Base-by-base conservation (phyloP, 2,888 invertebrate species). In the Nezara viridula region DNA sequence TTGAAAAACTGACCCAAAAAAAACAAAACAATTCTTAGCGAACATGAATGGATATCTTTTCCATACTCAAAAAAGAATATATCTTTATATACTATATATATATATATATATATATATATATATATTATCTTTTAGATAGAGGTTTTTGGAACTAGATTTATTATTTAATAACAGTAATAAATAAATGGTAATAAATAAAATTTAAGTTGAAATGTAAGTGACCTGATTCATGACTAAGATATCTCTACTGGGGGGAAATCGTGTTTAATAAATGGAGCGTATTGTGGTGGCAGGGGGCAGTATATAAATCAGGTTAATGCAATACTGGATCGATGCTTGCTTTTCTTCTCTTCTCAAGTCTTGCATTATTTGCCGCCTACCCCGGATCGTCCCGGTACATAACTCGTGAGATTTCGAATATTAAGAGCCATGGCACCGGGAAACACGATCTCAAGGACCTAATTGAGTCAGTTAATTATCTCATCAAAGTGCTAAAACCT, bases 281-380 rank as follows among this genome's bases (percentile, higher is more conserved):
- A 73, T 37, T 37, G 32, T 21, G 66, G 66, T 37, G 66, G 66
- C 0, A 9, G 66, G 16, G 66, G 66, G 27, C 66, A 32, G 32
- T 37, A 73, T 73, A 73, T 73, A 73, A 73, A 73, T 73, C 66
- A 73, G 66, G 66, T 37, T 73, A 73, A 73, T 73, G 66, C 66
- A 73, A 73, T 32, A 4, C 37, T 37, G 6, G 19, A 73, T 73
- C 66, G 32, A 32, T 73, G n/a, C 19, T 14, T 21, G 37, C 66
- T 73, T 73, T 73, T 73, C 32, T 73, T 73, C 66, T 60, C 60
- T 12, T 12, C 12, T 27, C 3, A n/a, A n/a, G 60, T 16, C 27
- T 73, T 37, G 32, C 66, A 73, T 32, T 73, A 73, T 73, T 73
- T 27, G 27, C 27, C 10, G 12, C 5, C 16, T 21, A 27, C 27